Evolutionary conservation across 2,113 vertebrate species (phyloP).

Genomic region (Elephas maximus): DNA sequence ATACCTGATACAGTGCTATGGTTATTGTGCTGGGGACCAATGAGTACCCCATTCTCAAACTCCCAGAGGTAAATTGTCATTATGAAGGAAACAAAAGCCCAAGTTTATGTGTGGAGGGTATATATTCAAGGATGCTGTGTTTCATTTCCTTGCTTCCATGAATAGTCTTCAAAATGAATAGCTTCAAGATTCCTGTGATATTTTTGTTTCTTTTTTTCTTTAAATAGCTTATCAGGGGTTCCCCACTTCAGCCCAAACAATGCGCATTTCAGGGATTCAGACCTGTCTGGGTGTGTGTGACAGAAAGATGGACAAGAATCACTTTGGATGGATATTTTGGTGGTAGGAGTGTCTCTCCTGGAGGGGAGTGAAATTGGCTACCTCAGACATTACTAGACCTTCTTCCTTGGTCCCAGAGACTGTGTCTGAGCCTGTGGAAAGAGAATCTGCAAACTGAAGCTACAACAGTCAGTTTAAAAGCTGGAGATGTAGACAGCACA

Average conservation of each 20-base stretch:
- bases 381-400: not conserved
- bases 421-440: not conserved
- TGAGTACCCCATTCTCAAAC: not conserved
- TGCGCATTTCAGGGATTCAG: not conserved
- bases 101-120: not conserved
- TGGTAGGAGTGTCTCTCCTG: not conserved
- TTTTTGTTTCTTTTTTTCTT: slow-evolving; percentile 51
- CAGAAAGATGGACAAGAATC: not conserved
- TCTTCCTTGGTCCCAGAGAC: not conserved
- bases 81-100: slow-evolving; percentile 79
- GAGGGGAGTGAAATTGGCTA: not conserved
- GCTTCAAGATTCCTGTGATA: slow-evolving; percentile 30
- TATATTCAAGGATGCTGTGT: slow-evolving; percentile 69
- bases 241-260: not conserved
- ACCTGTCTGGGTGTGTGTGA: not conserved
- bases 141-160: slow-evolving; percentile 78
- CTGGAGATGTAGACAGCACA: not conserved
- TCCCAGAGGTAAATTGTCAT: slow-evolving; percentile 68
- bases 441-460: not conserved
- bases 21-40: slow-evolving; percentile 26
- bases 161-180: slow-evolving; percentile 83
- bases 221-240: slow-evolving; percentile 25
- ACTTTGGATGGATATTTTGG: not conserved
- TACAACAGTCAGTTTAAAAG: not conserved
- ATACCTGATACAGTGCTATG: not conserved